Evolutionary conservation across 2,113 vertebrate species (phyloP).

Genomic region (Apistogramma diplotaenia): DNA sequence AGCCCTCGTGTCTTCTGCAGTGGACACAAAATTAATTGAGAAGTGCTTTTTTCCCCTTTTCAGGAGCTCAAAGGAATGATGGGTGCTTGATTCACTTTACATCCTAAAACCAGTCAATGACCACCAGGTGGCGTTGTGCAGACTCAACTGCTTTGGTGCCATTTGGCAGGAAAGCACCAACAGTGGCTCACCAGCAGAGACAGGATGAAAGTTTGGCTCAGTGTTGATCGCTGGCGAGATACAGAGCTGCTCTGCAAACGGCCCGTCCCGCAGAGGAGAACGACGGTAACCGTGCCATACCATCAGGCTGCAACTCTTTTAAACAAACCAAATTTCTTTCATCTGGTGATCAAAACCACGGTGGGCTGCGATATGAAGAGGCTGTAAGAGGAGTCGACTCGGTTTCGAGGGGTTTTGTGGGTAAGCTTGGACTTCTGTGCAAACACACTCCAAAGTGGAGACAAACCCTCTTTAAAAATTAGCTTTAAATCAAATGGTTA

Average conservation of each 20-base stretch:
- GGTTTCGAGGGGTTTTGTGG: constrained; percentile 4
- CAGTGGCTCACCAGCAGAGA: constrained; percentile 53
- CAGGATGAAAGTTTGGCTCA: constrained; percentile 48
- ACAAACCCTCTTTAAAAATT: too few species aligned
- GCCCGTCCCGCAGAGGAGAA: constrained; percentile 27
- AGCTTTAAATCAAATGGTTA: not conserved
- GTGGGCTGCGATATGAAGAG: constrained; percentile 32
- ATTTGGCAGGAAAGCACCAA: constrained; percentile 55
- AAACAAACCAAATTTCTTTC: constrained; percentile 32
- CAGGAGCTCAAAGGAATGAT: not conserved
- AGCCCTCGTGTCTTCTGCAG: too few species aligned
- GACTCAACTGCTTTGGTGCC: constrained; percentile 30
- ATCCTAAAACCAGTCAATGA: not conserved
- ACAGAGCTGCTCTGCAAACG: constrained; percentile 46
- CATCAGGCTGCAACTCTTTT: not conserved
- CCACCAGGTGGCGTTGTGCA: constrained; percentile 63
- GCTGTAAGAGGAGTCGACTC: not conserved
- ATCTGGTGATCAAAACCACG: constrained; percentile 52
- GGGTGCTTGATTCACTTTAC: not conserved
- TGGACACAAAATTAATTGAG: too few species aligned
- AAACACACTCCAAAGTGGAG: too few species aligned
- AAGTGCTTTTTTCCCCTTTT: too few species aligned
- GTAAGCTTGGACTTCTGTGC: constrained; percentile 10
- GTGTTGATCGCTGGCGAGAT: constrained; percentile 52
- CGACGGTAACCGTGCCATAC: constrained; percentile 14